Evolutionary conservation across 2,113 vertebrate species (phyloP).

Genomic region (Ascaphus truei): DNA sequence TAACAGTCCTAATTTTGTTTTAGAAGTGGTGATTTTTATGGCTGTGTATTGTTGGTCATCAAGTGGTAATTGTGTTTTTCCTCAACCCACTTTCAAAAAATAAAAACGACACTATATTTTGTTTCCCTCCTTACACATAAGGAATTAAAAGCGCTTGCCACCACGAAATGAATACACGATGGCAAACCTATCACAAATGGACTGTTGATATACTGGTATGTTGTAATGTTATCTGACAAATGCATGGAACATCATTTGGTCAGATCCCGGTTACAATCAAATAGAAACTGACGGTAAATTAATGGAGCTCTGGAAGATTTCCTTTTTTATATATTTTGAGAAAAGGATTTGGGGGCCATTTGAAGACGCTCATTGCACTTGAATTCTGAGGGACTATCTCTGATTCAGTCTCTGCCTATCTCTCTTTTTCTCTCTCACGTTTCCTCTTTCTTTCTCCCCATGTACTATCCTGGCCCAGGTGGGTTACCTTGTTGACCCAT

Average conservation of each 20-base stretch:
- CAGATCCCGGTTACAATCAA: slow-evolving; percentile 43
- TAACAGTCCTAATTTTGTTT: slow-evolving; percentile 44
- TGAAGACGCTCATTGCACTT: slow-evolving; percentile 40
- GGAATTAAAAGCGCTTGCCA: too few species aligned
- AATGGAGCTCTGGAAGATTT: slow-evolving; percentile 26
- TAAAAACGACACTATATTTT: neutral
- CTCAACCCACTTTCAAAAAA: too few species aligned
- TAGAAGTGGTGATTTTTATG: slow-evolving; percentile 48
- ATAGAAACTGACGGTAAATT: slow-evolving; percentile 14
- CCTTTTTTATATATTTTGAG: slow-evolving; percentile 32
- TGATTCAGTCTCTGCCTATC: neutral
- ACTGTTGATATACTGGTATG: too few species aligned
- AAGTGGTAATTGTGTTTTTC: neutral
- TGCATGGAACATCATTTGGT: too few species aligned
- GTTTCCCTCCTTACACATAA: too few species aligned
- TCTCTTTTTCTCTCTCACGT: slow-evolving; percentile 5
- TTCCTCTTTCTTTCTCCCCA: slow-evolving; percentile 5
- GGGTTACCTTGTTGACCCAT: slow-evolving; percentile 44
- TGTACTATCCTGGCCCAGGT: slow-evolving; percentile 34
- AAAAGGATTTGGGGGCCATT: slow-evolving; percentile 40
- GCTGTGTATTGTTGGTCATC: slow-evolving; percentile 24
- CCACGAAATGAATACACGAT: too few species aligned
- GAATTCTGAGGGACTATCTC: neutral
- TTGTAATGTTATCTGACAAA: too few species aligned
- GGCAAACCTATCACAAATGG: too few species aligned